These are phyloP conservation scores for Nebria brevicollis DNA, from an alignment of 2,888 invertebrate genomes.

Conservation along the genomic window DNA sequence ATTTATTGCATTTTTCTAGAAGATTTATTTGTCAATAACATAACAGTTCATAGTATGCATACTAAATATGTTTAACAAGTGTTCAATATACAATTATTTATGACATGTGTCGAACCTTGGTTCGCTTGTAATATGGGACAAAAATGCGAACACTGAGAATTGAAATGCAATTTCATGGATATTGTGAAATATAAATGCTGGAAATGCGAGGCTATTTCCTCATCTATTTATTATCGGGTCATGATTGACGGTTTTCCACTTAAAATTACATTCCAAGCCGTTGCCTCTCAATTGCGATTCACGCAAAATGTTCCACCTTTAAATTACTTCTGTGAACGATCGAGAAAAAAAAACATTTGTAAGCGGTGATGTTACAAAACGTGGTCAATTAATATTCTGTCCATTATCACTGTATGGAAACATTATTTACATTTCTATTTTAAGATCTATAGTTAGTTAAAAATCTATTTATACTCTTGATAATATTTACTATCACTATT, in stretches of 20 bases:
- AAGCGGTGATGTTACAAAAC: too few relatives aligned
- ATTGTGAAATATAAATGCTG: background rate
- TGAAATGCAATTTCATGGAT: slow-evolving; percentile 2
- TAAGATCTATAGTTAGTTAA: too few relatives aligned
- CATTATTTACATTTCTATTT: too few relatives aligned
- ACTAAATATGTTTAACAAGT: slow-evolving; percentile 15
- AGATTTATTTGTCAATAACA: slow-evolving; percentile 21
- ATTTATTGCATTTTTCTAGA: slow-evolving; percentile 18
- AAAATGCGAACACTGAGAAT: slow-evolving; percentile 5
- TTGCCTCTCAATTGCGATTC: background rate
- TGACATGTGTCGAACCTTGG: slow-evolving; percentile 1
- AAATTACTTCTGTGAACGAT: too few relatives aligned
- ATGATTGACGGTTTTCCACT: slow-evolving; percentile 26
- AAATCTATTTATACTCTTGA: too few relatives aligned
- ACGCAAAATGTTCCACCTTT: too few relatives aligned
- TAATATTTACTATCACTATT: too few relatives aligned
- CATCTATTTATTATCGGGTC: slow-evolving; percentile 22
- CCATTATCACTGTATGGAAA: too few relatives aligned
- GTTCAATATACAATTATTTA: background rate
- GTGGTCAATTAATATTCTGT: too few relatives aligned
- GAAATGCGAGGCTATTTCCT: slow-evolving; percentile 26
- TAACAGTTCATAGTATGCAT: slow-evolving; percentile 16
- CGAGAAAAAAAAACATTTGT: too few relatives aligned
- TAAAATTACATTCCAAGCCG: background rate
- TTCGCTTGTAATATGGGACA: slow-evolving; percentile 8